Evolutionary conservation across 2,888 invertebrate species (phyloP).

Genomic region (Spatulosminthurus flaviceps): DNA sequence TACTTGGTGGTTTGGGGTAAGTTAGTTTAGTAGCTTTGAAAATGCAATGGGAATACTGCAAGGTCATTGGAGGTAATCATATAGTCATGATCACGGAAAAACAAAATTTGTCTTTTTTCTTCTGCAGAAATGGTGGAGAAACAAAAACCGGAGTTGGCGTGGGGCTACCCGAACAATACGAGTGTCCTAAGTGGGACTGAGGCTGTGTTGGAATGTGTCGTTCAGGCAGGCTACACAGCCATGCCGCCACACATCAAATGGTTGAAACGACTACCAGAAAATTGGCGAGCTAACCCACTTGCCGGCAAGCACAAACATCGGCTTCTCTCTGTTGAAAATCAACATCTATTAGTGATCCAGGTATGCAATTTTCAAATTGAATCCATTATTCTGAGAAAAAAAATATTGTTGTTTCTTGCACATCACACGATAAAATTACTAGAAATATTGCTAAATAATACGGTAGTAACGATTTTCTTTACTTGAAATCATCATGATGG

Average conservation of each 20-base stretch:
- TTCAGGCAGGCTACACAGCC: constrained; percentile 58
- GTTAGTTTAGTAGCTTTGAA: background rate
- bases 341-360: constrained; percentile 62
- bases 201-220: constrained; percentile 62
- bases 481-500: constrained; percentile 13
- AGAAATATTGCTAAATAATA: too few species aligned
- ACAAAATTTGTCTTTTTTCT: background rate
- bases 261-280: constrained; percentile 60
- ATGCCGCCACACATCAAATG: constrained; percentile 63
- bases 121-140: constrained; percentile 60
- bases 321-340: constrained; percentile 61
- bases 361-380: constrained; percentile 45
- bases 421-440: too few species aligned
- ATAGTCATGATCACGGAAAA: background rate
- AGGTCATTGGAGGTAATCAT: constrained; percentile 39
- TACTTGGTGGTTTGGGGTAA: background rate
- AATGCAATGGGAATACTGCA: constrained; percentile 15
- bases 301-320: constrained; percentile 57
- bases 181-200: constrained; percentile 61
- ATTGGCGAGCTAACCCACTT: constrained; percentile 51
- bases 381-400: background rate
- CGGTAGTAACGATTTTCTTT: too few species aligned
- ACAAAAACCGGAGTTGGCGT: constrained; percentile 58
- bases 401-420: background rate
- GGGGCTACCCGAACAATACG: constrained; percentile 60